Conservation (phyloP, 1,140 invertebrate genomes). For the Triops longicaudatus region DNA sequence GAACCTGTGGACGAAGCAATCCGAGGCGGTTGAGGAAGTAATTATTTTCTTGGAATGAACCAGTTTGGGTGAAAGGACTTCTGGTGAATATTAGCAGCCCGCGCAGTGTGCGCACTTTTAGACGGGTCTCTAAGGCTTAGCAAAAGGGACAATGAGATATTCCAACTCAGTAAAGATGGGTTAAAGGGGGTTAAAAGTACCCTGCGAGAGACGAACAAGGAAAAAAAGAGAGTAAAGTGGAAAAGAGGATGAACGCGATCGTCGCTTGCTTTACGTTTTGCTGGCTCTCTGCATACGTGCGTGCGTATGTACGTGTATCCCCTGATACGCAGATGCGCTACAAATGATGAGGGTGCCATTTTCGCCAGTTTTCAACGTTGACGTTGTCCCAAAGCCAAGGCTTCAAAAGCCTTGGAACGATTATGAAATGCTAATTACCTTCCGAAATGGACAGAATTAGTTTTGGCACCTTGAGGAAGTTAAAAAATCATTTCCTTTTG, state of each 20-base stretch:
- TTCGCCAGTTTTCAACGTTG: too few relatives aligned
- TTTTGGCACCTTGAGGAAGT: background rate
- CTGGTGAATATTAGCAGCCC: conserved; percentile 2
- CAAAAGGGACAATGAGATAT: background rate
- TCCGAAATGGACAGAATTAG: too few relatives aligned
- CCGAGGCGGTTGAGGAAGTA: conserved; percentile 5
- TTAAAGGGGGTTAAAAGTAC: background rate
- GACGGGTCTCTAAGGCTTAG: background rate
- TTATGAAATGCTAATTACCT: too few relatives aligned
- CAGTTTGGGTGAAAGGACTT: conserved; percentile 1
- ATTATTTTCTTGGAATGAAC: conserved; percentile 13
- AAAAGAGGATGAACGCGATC: background rate
- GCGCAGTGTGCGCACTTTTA: background rate
- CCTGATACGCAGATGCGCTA: background rate
- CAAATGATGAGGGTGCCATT: too few relatives aligned
- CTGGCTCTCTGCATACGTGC: too few relatives aligned
- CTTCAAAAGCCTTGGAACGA: too few relatives aligned
- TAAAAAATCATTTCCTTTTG: background rate
- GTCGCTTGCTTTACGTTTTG: background rate
- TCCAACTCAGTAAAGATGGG: background rate
- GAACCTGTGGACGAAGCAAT: background rate
- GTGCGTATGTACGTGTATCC: background rate
- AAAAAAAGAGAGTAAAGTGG: background rate
- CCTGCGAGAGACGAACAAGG: background rate
- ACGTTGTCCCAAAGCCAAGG: too few relatives aligned